Evolutionary conservation across 37 sponge, comb jelly and placozoan species (phyloP).

Genomic region (Eunapius fragilis): DNA sequence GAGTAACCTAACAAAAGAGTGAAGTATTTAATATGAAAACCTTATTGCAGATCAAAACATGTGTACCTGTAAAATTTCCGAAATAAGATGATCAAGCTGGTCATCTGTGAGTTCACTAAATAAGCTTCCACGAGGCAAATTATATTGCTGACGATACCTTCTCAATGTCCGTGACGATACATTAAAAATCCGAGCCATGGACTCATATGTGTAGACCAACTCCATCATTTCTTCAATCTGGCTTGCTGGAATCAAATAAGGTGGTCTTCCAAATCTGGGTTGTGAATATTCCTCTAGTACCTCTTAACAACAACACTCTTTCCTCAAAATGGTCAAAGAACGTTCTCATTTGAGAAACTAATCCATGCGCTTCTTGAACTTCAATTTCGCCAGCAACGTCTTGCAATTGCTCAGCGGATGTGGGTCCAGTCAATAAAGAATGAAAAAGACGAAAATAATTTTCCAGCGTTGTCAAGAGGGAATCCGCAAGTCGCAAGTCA

Average conservation of each 20-base stretch:
- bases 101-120: conserved; percentile 20
- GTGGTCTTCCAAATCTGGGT: conserved; percentile 6
- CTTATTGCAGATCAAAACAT: not conserved
- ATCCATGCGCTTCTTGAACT: not conserved
- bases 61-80: not conserved
- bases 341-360: not conserved
- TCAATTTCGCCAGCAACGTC: not conserved
- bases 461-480: not conserved
- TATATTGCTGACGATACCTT: not conserved
- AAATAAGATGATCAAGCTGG: not conserved
- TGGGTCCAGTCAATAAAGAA: not conserved
- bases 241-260: not conserved
- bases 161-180: conserved; percentile 6
- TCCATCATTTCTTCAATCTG: conserved; percentile 20
- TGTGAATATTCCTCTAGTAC: too few species aligned
- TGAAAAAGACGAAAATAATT: conserved; percentile 8
- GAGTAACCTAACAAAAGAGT: conserved; percentile 1
- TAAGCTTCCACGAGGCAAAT: not conserved
- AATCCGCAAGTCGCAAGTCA: conserved; percentile 15
- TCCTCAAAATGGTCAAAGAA: not conserved
- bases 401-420: not conserved
- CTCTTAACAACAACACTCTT: not conserved
- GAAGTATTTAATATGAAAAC: not conserved
- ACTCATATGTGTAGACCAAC: conserved; percentile 2
- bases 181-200: conserved; percentile 1